A percentile compares a stretch with the other conserved stretches of the same genome.
Conservation (phyloP, 2,113 vertebrate species). For the Lampris megalopsis region DNA sequence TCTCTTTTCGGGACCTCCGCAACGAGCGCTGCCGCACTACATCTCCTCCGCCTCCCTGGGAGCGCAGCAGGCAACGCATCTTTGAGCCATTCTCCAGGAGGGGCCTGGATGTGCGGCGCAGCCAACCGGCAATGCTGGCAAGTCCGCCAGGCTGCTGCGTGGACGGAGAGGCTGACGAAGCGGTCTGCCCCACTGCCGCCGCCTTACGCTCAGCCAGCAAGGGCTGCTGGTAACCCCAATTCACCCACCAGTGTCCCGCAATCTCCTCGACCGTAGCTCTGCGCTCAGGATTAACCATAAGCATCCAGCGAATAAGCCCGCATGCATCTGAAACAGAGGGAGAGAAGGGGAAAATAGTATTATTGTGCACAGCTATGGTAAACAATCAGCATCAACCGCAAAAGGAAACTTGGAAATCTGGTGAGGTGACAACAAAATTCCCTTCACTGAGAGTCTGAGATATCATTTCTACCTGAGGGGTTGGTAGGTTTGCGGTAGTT, state of each 20-base stretch:
- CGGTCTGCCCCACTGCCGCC: constrained; percentile 25
- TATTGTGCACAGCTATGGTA: background rate
- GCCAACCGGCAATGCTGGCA: constrained; percentile 87
- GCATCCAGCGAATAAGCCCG: constrained; percentile 96
- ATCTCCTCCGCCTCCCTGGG: constrained; percentile 73
- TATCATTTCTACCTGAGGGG: constrained; percentile 85
- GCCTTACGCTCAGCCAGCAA: constrained; percentile 81
- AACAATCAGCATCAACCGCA: background rate
- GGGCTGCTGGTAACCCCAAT: constrained; percentile 90
- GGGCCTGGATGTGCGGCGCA: constrained; percentile 91
- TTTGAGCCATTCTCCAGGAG: constrained; percentile 92
- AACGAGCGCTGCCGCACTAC: constrained; percentile 92
- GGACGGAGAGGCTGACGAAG: constrained; percentile 5
- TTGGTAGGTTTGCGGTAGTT: constrained; percentile 90
- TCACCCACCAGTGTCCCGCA: constrained; percentile 97
- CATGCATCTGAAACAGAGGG: constrained; percentile 86
- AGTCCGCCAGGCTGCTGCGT: constrained; percentile 64
- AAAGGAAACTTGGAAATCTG: background rate
- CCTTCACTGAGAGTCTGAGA: background rate
- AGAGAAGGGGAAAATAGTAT: background rate
- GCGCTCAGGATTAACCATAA: constrained; percentile 96
- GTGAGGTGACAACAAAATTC: background rate
- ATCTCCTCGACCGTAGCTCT: constrained; percentile 95
- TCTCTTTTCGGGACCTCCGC: constrained; percentile 94
- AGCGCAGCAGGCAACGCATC: constrained; percentile 90